These are phyloP conservation scores for Flexamia atlantica DNA, from an alignment of 2,888 invertebrate genomes.

Conservation along the genomic window DNA sequence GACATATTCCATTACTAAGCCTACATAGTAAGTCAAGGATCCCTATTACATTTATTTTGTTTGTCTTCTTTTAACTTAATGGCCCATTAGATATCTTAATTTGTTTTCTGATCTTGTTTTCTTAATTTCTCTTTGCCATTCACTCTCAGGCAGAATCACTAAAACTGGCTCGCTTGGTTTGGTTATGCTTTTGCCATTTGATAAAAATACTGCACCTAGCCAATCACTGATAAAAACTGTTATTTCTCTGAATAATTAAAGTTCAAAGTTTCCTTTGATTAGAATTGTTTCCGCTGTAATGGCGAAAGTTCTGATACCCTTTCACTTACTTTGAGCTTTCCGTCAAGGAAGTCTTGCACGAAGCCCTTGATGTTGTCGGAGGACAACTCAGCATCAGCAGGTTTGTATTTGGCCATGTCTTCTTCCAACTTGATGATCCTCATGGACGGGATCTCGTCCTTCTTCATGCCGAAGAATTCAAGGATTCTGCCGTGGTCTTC, in stretches of 20 bases:
- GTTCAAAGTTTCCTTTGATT: too few species aligned
- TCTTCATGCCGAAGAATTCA: constrained; percentile 99
- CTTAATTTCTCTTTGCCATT: not conserved
- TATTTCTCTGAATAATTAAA: too few species aligned
- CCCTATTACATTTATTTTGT: not conserved
- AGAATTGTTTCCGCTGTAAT: too few species aligned
- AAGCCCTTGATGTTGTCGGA: constrained; percentile 87
- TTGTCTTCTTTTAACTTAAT: not conserved
- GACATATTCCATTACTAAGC: too few species aligned
- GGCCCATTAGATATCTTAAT: not conserved
- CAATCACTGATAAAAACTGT: too few species aligned
- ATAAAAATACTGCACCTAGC: too few species aligned
- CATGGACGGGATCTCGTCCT: constrained; percentile 93
- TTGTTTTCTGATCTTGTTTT: not conserved
- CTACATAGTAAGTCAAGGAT: too few species aligned
- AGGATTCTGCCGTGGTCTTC: constrained; percentile 98
- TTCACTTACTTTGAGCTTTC: constrained; percentile 87
- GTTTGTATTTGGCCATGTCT: constrained; percentile 99
- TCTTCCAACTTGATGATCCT: constrained; percentile 97
- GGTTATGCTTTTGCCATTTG: too few species aligned
- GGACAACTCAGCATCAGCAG: constrained; percentile 84
- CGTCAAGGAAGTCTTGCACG: constrained; percentile 93
- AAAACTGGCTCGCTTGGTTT: too few species aligned
- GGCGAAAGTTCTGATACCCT: too few species aligned
- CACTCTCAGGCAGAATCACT: too few species aligned